phyloP scores from a whole-genome alignment of 2,888 invertebrate genomes.

The Calameuta pallipes region DNA sequence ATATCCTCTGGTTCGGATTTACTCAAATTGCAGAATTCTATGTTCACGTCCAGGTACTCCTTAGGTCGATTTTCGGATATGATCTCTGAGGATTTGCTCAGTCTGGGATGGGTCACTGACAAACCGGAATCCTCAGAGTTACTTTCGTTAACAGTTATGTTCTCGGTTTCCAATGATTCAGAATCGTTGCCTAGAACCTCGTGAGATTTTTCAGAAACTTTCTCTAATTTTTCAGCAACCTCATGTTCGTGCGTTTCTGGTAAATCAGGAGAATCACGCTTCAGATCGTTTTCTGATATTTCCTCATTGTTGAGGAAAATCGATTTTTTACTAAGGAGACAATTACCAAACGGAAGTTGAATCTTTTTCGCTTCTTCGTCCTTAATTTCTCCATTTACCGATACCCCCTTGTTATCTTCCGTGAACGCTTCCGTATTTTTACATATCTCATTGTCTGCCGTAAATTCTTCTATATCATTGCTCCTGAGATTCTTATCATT shows the following conservation, averaged over 20 bases:
- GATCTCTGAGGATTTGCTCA: conserved; percentile 19
- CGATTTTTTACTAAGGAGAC: not conserved
- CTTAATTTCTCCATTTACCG: not conserved
- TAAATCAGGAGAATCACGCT: not conserved
- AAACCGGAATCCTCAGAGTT: conserved; percentile 24
- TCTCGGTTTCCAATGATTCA: not conserved
- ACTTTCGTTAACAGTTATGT: conserved; percentile 1
- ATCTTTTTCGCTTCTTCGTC: not conserved
- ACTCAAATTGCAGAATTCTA: conserved; percentile 19
- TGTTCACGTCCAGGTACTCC: conserved; percentile 14
- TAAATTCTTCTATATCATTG: conserved; percentile 10
- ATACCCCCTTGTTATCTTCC: conserved; percentile 11
- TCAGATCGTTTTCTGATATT: not conserved
- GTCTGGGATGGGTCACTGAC: conserved; percentile 7
- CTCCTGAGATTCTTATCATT: conserved; percentile 6
- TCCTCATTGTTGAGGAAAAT: not conserved
- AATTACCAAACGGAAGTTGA: not conserved
- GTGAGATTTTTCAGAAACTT: conserved; percentile 14
- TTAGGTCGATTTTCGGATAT: conserved; percentile 3
- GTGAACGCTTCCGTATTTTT: not conserved
- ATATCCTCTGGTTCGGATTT: conserved; percentile 21
- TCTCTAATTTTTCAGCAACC: conserved; percentile 21
- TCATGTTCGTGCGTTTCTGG: conserved; percentile 8
- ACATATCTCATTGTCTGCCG: not conserved
- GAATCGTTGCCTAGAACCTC: not conserved